phyloP scores from a whole-genome alignment of 1,140 invertebrate species.

The Scaptomyza montana region DNA sequence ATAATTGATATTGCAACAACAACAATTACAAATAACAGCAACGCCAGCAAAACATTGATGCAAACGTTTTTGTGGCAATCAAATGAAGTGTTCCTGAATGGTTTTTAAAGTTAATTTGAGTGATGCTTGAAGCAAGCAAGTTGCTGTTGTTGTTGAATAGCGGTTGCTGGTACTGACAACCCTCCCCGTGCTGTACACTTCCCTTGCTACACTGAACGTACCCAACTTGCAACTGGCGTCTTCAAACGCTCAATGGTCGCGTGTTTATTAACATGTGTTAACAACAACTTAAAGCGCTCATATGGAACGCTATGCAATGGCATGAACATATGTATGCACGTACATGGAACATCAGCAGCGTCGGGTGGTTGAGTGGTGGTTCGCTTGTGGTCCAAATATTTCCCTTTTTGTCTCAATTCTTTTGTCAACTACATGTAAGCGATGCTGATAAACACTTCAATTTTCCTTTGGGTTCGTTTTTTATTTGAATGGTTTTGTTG shows the following conservation, averaged over 20 bases:
- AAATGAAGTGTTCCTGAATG: conserved; percentile 83
- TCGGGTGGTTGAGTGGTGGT: conserved; percentile 19
- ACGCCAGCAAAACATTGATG: conserved; percentile 13
- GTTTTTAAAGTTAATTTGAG: conserved; percentile 83
- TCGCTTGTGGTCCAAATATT: conserved; percentile 28
- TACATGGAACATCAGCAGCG: background rate
- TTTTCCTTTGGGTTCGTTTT: conserved; percentile 60
- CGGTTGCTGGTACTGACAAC: conserved; percentile 71
- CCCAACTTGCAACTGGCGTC: conserved; percentile 1
- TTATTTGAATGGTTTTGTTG: background rate
- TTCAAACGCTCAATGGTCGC: conserved; percentile 36
- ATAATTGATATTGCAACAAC: conserved; percentile 83
- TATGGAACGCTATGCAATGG: conserved; percentile 46
- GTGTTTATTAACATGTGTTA: conserved; percentile 83
- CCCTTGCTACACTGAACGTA: background rate
- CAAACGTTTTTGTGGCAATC: conserved; percentile 72
- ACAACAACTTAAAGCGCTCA: conserved; percentile 80
- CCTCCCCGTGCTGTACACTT: conserved; percentile 18
- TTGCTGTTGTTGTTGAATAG: conserved; percentile 14
- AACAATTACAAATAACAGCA: conserved; percentile 75
- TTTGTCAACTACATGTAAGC: conserved; percentile 56
- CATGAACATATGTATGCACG: too few species aligned
- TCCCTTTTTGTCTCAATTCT: conserved; percentile 11
- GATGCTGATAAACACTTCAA: conserved; percentile 79
- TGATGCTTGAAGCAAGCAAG: conserved; percentile 69